Percentiles rank a stretch among this genome's conserved stretches.
phyloP scores from a whole-genome alignment of 1,140 invertebrate species.

The Lepidurus apus region DNA sequence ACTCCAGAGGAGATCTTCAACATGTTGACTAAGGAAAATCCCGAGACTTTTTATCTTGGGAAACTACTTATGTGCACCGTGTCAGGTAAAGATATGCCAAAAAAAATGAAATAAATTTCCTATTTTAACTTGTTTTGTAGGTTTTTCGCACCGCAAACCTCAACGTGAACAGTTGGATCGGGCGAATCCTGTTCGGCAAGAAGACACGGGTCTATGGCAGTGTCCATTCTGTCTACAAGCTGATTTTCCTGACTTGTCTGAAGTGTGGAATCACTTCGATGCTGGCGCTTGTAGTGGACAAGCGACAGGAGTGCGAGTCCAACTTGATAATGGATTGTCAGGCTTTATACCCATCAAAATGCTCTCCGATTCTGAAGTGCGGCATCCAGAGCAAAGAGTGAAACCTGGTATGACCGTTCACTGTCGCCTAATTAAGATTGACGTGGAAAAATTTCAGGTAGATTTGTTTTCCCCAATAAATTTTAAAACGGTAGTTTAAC shows the following conservation, averaged over 20 bases:
- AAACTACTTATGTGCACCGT: slow-evolving; percentile 75
- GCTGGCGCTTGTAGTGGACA: slow-evolving; percentile 90
- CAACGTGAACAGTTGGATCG: slow-evolving; percentile 89
- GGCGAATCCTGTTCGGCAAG: slow-evolving; percentile 88
- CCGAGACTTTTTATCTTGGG: slow-evolving; percentile 90
- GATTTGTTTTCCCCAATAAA: background rate
- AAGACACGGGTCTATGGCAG: slow-evolving; percentile 90
- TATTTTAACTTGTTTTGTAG: slow-evolving; percentile 39
- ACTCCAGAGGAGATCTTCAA: slow-evolving; percentile 86
- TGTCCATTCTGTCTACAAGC: slow-evolving; percentile 83
- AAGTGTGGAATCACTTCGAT: slow-evolving; percentile 98
- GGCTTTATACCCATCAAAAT: slow-evolving; percentile 95
- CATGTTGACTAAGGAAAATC: slow-evolving; percentile 92
- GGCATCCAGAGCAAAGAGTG: slow-evolving; percentile 88
- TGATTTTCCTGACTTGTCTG: slow-evolving; percentile 88
- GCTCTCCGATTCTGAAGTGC: slow-evolving; percentile 88
- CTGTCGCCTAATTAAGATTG: slow-evolving; percentile 90
- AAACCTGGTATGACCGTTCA: slow-evolving; percentile 80
- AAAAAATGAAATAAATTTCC: background rate
- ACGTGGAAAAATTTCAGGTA: slow-evolving; percentile 78
- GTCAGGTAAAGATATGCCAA: slow-evolving; percentile 45
- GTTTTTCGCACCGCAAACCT: slow-evolving; percentile 78
- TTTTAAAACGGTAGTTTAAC: background rate
- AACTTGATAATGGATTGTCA: slow-evolving; percentile 87
- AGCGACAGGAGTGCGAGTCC: slow-evolving; percentile 81